Conservation (phyloP, 2,113 vertebrate species). For the Phocoena phocoena region DNA sequence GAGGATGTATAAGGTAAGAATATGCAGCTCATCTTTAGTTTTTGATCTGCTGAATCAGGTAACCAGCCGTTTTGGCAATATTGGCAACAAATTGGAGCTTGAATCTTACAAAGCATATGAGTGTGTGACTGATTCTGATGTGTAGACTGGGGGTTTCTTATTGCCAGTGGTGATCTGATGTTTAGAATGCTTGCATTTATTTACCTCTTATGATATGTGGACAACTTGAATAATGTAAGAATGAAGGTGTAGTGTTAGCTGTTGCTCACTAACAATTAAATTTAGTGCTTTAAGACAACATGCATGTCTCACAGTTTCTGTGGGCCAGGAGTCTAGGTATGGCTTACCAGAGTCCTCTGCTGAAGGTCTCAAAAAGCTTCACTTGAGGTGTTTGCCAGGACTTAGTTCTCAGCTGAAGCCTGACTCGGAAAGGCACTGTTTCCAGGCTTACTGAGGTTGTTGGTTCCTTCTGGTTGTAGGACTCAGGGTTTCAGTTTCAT, state of each 20-base stretch:
- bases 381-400: not conserved
- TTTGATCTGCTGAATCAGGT: not conserved
- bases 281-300: not conserved
- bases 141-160: not conserved
- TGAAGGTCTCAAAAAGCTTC: not conserved
- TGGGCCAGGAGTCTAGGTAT: not conserved
- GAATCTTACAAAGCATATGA: not conserved
- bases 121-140: not conserved
- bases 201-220: not conserved
- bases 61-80: not conserved
- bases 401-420: not conserved
- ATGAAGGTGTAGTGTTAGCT: not conserved
- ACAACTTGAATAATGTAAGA: not conserved
- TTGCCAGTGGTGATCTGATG: not conserved
- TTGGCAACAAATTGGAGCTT: not conserved
- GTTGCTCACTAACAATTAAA: not conserved
- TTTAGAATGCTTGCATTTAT: not conserved
- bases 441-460: not conserved
- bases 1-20: not conserved
- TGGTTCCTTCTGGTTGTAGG: not conserved
- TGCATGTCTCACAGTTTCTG: not conserved
- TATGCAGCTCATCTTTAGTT: not conserved
- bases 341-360: not conserved
- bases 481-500: constrained; percentile 20
- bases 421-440: not conserved